Evolutionary conservation across 2,888 invertebrate species (phyloP).

Genomic region (Andrena bucephala): DNA sequence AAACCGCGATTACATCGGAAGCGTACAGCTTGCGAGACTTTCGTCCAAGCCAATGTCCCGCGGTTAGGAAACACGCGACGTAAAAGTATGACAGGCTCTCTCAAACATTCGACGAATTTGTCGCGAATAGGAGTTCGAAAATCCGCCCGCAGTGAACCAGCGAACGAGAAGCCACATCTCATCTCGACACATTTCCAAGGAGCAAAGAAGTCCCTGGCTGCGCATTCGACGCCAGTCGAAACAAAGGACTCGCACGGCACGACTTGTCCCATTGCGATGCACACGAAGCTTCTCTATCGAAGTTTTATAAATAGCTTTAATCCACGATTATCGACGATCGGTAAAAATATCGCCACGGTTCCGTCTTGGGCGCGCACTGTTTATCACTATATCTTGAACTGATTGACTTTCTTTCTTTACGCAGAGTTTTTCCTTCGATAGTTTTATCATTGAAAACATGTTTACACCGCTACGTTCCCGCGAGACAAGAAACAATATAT

Average conservation of each 20-base stretch:
- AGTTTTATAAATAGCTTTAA: slow-evolving; percentile 10
- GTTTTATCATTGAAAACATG: slow-evolving; percentile 36
- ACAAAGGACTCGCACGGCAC: slow-evolving; percentile 30
- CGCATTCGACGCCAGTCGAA: background rate
- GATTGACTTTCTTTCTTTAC: background rate
- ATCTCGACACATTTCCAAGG: background rate
- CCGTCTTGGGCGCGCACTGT: background rate
- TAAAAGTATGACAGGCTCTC: background rate
- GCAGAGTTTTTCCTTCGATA: background rate
- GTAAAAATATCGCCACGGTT: slow-evolving; percentile 1
- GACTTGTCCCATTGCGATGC: slow-evolving; percentile 2
- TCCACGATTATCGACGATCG: slow-evolving; percentile 25
- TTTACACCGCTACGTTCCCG: slow-evolving; percentile 8
- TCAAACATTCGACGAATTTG: background rate
- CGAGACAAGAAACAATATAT: background rate
- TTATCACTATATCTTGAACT: slow-evolving; percentile 9
- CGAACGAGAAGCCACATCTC: background rate
- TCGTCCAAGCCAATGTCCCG: background rate
- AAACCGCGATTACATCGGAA: slow-evolving; percentile 11
- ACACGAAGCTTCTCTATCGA: background rate
- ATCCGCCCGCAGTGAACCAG: background rate
- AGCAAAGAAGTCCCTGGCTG: slow-evolving; percentile 27
- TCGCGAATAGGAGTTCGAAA: background rate
- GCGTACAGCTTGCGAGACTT: background rate
- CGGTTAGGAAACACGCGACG: background rate